Conservation (phyloP, 2,888 invertebrate species). For the Scaptomyza reducta region DNA sequence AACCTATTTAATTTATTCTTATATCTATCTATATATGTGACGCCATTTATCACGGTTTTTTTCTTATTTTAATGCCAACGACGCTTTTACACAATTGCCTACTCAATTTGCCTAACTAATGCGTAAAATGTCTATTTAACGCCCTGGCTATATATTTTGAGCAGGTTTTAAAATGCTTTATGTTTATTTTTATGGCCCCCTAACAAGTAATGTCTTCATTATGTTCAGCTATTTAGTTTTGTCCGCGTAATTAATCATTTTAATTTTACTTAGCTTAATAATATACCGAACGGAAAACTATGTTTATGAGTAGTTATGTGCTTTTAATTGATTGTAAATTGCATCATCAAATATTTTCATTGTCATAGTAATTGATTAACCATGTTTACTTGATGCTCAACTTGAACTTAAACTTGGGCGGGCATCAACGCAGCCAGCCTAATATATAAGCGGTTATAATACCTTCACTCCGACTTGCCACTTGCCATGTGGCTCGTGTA, state of each 20-base stretch:
- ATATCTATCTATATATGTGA: background rate
- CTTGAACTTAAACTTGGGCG: conserved; percentile 66
- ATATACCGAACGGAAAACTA: conserved; percentile 4
- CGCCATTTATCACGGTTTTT: background rate
- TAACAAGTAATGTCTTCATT: conserved; percentile 54
- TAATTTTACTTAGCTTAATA: conserved; percentile 14
- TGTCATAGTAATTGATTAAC: conserved; percentile 50
- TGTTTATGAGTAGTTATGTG: conserved; percentile 41
- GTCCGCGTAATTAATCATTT: conserved; percentile 13
- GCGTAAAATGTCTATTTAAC: conserved; percentile 11
- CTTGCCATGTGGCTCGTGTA: conserved; percentile 5
- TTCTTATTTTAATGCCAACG: background rate
- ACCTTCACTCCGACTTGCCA: conserved; percentile 16
- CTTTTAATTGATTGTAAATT: conserved; percentile 55
- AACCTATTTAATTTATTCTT: too few relatives aligned
- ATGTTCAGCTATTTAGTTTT: conserved; percentile 31
- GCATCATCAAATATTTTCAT: conserved; percentile 47
- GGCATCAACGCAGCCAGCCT: conserved; percentile 8
- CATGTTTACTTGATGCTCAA: conserved; percentile 39
- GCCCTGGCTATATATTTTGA: conserved; percentile 43
- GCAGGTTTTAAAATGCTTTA: conserved; percentile 30
- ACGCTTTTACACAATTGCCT: conserved; percentile 13
- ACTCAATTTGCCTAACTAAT: conserved; percentile 28
- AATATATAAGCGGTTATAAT: conserved; percentile 39
- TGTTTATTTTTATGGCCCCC: conserved; percentile 21